Evolutionary conservation across 2,888 invertebrate genomes (phyloP).

Genomic region (Tribolium freemani): DNA sequence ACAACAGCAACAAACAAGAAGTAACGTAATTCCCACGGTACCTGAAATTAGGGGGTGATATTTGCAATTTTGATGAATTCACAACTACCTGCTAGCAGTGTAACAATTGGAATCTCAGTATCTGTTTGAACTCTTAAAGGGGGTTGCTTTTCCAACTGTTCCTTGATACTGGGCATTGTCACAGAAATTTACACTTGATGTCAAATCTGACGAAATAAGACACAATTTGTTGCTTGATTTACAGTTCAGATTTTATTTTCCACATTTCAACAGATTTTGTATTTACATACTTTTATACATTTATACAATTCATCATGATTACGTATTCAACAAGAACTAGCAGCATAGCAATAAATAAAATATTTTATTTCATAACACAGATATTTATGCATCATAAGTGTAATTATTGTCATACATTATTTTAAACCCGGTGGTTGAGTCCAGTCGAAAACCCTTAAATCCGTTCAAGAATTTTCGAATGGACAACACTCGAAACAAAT

Average conservation of each 20-base stretch:
- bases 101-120: constrained; percentile 3
- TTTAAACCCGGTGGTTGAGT: neutral
- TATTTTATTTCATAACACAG: constrained; percentile 23
- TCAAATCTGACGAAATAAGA: neutral
- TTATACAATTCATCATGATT: constrained; percentile 34
- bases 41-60: neutral
- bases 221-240: constrained; percentile 22
- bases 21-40: neutral
- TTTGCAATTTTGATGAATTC: neutral
- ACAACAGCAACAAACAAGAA: constrained; percentile 3
- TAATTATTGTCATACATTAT: constrained; percentile 31
- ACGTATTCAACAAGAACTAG: constrained; percentile 40
- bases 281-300: constrained; percentile 47
- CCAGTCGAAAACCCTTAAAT: neutral
- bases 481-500: neutral
- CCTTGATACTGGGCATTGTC: constrained; percentile 6
- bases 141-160: constrained; percentile 23
- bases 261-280: constrained; percentile 50
- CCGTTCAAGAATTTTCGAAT: neutral
- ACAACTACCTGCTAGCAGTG: constrained; percentile 18
- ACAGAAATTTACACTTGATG: constrained; percentile 3
- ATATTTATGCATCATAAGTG: constrained; percentile 26
- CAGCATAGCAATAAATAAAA: constrained; percentile 27
- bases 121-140: constrained; percentile 16
- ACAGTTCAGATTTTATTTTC: constrained; percentile 43